A percentile compares a stretch with the other conserved stretches of the same genome.
Conservation (phyloP, 53 echinoderm and acorn worm species). For the Apostichopus leukothele region DNA sequence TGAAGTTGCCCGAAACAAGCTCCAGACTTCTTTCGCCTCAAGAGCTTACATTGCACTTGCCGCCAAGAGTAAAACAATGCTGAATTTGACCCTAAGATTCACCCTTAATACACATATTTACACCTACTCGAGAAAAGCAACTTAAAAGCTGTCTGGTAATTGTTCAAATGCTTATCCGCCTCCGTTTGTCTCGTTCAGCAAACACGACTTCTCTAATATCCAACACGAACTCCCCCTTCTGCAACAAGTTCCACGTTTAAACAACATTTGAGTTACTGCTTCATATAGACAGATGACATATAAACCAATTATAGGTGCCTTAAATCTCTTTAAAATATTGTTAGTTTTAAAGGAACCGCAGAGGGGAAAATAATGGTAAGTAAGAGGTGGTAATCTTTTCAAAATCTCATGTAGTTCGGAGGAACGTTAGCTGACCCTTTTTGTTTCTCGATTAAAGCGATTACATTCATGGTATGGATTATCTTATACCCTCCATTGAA, state of each 20-base stretch:
- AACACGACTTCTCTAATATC: conserved; percentile 28
- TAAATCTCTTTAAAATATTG: neutral
- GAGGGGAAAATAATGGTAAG: neutral
- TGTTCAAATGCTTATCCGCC: conserved; percentile 41
- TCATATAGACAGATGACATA: neutral
- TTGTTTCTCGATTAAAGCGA: no score
- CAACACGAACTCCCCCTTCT: conserved; percentile 27
- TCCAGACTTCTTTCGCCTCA: neutral
- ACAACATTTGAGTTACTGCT: conserved; percentile 7
- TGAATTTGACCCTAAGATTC: conserved; percentile 32
- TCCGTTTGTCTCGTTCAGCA: conserved; percentile 10
- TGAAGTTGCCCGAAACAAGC: conserved; percentile 41
- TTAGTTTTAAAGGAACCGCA: neutral
- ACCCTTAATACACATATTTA: conserved; percentile 41
- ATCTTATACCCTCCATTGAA: no score
- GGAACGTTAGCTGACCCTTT: no score
- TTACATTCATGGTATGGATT: no score
- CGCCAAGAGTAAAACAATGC: conserved; percentile 40
- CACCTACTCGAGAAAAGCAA: conserved; percentile 29
- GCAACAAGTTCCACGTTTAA: conserved; percentile 11
- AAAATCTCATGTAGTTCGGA: no score
- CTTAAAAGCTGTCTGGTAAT: conserved; percentile 27
- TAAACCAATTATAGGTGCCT: neutral
- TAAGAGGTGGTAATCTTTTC: no score
- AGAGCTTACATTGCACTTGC: conserved; percentile 5